A percentile compares a stretch with the other conserved stretches of the same genome.
Conservation (phyloP, 2,888 invertebrate species). For the Zygogramma bicolorata region DNA sequence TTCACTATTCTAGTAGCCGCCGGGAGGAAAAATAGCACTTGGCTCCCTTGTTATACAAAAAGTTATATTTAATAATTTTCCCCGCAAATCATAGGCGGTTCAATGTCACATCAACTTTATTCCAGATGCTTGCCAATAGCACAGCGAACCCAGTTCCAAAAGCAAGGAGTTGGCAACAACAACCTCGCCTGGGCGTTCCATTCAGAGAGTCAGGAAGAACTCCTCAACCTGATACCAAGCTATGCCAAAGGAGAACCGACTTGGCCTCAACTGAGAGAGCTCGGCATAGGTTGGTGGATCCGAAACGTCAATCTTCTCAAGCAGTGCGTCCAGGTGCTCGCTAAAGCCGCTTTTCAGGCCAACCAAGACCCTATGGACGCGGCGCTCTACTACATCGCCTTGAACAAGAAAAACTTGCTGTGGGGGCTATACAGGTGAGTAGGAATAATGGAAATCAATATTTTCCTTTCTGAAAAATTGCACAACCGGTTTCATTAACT, state of each 20-base stretch:
- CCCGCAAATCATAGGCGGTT: no score
- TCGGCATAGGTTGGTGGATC: slow-evolving; percentile 97
- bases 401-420: slow-evolving; percentile 96
- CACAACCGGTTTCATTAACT: no score
- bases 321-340: slow-evolving; percentile 90
- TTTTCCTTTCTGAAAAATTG: no score
- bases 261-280: slow-evolving; percentile 91
- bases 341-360: slow-evolving; percentile 91
- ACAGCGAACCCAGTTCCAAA: slow-evolving; percentile 88
- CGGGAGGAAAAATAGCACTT: no score
- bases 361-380: slow-evolving; percentile 98
- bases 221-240: slow-evolving; percentile 89
- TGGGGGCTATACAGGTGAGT: slow-evolving; percentile 86
- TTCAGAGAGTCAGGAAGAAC: slow-evolving; percentile 96
- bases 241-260: slow-evolving; percentile 86
- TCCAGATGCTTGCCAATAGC: slow-evolving; percentile 88
- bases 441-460: no score
- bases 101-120: background rate
- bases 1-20: no score
- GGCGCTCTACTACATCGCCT: slow-evolving; percentile 95
- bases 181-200: slow-evolving; percentile 99
- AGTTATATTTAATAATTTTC: no score
- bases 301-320: slow-evolving; percentile 85
- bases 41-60: no score
- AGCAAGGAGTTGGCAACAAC: slow-evolving; percentile 87